These are phyloP conservation scores for Unio pictorum DNA, from an alignment of 2,888 invertebrate species.

Conservation along the genomic window DNA sequence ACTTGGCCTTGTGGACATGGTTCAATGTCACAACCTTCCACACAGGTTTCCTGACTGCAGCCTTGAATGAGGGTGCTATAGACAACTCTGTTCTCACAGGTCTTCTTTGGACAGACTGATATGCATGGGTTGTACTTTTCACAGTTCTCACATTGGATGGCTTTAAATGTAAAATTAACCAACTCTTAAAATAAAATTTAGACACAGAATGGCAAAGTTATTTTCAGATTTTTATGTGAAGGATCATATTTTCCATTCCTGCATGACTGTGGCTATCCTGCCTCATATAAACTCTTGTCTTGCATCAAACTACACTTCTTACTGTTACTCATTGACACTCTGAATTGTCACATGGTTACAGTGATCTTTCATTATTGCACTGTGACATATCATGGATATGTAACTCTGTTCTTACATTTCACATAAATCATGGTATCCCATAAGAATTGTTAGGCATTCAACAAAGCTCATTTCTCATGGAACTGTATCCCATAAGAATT, in stretches of 20 bases:
- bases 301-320: not conserved
- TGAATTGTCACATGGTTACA: too few species aligned
- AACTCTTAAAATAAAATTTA: not conserved
- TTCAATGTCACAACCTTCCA: constrained; percentile 83
- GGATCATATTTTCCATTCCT: not conserved
- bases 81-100: constrained; percentile 82
- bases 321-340: too few species aligned
- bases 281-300: not conserved
- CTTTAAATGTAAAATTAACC: constrained; percentile 72
- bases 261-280: not conserved
- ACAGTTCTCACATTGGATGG: constrained; percentile 91
- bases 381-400: too few species aligned
- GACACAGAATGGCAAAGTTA: not conserved
- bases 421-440: too few species aligned
- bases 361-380: too few species aligned
- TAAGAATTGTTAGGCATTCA: too few species aligned
- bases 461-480: too few species aligned
- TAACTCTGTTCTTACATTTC: too few species aligned
- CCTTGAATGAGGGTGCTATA: constrained; percentile 78
- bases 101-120: constrained; percentile 85
- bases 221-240: not conserved
- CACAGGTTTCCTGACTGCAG: constrained; percentile 67
- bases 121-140: constrained; percentile 87
- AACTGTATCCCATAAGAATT: too few species aligned
- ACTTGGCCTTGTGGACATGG: constrained; percentile 83